Base-by-base conservation (phyloP, 2,888 invertebrate genomes). In the Pyrochroa serraticornis region DNA sequence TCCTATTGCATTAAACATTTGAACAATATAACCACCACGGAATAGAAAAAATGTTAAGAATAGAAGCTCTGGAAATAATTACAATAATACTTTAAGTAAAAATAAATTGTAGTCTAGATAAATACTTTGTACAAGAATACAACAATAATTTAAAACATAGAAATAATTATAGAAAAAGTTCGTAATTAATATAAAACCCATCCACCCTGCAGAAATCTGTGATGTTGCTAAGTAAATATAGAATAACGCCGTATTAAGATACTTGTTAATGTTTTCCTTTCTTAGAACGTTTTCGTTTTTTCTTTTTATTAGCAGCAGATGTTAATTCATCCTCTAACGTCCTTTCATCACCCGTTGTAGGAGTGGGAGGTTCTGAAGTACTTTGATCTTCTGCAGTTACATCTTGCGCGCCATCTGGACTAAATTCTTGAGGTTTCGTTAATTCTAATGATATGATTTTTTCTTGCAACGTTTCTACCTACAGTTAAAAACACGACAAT, bases 401-500 rank as follows among this genome's bases (percentile, higher is more conserved):
- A 22, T 22, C 5, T 56, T 85, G 85, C 8, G 84, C 80, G 7
- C 70, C 67, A 7, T 71, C 70, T 12, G 67, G 53, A 51, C 69
- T 60, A 35, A 64, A 41, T 36, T 71, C 71, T 12, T 74, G 70
- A 6, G 76, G 71, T 66, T 77, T 87, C 61, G 89, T 90, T 76
- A 94, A 81, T 81, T 94, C 93, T 80, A 94, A 81, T 55, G 93
- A 93, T 80, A 94, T 92, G 71, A 94, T 93, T 82, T 93, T 93
- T 81, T 93, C 93, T 81, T 91, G 90, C 63, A 93, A 89, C 61
- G 93, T 93, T 85, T 94, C 93, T 79, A 93, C 93, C 93, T 91
- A 79, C 9, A 38, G 31, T 8, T 39, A 32, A 8, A 38, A 31
- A 36, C 2, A 37, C 5, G 22, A 22, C 22, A 46, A 46, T 43